phyloP scores from a whole-genome alignment of 2,113 vertebrate genomes.

The Stigmatopora argus region DNA sequence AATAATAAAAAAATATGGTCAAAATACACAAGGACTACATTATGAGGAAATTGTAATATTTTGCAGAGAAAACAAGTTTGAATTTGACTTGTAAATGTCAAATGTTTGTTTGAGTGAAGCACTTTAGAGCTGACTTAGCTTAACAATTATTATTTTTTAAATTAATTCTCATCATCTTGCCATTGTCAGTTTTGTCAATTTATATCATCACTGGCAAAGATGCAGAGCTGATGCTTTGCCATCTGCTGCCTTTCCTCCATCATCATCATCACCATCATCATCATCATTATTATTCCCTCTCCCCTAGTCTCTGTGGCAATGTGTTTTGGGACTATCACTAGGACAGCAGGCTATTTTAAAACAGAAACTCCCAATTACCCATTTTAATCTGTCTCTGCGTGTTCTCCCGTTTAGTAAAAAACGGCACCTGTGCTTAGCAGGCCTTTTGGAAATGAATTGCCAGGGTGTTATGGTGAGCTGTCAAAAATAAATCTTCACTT shows the following conservation, averaged over 20 bases:
- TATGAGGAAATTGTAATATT: neutral
- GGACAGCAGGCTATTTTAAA: conserved; percentile 54
- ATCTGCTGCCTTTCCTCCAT: conserved; percentile 48
- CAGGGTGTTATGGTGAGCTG: neutral
- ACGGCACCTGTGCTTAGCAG: neutral
- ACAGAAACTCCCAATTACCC: conserved; percentile 50
- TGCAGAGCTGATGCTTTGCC: conserved; percentile 39
- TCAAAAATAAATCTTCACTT: conserved; percentile 1
- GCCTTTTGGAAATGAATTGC: conserved; percentile 9
- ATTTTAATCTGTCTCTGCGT: conserved; percentile 40
- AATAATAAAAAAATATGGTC: neutral
- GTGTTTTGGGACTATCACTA: conserved; percentile 60
- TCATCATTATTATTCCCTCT: conserved; percentile 24
- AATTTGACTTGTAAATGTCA: neutral
- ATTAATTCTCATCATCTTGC: neutral
- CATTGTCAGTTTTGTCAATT: conserved; percentile 18
- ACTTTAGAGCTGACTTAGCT: neutral
- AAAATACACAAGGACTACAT: too few relatives aligned
- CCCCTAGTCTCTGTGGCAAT: conserved; percentile 30
- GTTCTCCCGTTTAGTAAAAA: conserved; percentile 11
- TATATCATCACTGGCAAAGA: conserved; percentile 28
- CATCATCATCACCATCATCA: conserved; percentile 19
- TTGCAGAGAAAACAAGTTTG: neutral
- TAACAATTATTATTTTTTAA: neutral
- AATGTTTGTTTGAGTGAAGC: neutral